Conservation (phyloP, 2,113 vertebrate genomes). For the Scopus umbretta region DNA sequence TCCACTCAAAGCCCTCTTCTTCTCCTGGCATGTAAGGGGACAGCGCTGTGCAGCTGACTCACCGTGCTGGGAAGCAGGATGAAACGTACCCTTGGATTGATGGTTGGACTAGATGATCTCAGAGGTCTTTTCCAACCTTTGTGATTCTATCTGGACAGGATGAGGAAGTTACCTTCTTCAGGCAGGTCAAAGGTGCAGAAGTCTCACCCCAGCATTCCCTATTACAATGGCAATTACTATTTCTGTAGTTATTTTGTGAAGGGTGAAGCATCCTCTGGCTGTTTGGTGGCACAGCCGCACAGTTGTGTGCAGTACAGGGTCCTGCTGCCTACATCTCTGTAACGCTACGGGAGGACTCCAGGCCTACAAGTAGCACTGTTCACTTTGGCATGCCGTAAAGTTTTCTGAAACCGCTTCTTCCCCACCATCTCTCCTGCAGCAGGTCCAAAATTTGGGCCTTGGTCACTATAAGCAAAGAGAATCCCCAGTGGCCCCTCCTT, state of each 20-base stretch:
- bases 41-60: background rate
- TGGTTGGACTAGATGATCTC: too few relatives aligned
- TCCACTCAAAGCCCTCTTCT: background rate
- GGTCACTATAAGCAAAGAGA: background rate
- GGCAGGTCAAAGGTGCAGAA: background rate
- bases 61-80: background rate
- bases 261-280: background rate
- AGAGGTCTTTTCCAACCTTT: too few relatives aligned
- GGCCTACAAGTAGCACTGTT: background rate
- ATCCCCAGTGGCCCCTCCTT: background rate
- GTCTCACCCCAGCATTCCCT: rapidly evolving
- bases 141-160: too few relatives aligned
- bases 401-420: background rate
- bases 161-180: background rate
- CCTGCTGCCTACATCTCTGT: background rate
- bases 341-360: background rate
- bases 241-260: background rate
- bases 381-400: too few relatives aligned
- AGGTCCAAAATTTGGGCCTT: background rate
- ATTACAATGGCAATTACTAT: too few relatives aligned
- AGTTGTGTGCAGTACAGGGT: too few relatives aligned
- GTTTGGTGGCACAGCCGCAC: background rate
- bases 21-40: background rate
- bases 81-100: rapidly evolving
- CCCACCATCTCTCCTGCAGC: background rate